These are phyloP conservation scores for Trissolcus brochymenae DNA, from an alignment of 2,888 invertebrate species.

Conservation along the genomic window DNA sequence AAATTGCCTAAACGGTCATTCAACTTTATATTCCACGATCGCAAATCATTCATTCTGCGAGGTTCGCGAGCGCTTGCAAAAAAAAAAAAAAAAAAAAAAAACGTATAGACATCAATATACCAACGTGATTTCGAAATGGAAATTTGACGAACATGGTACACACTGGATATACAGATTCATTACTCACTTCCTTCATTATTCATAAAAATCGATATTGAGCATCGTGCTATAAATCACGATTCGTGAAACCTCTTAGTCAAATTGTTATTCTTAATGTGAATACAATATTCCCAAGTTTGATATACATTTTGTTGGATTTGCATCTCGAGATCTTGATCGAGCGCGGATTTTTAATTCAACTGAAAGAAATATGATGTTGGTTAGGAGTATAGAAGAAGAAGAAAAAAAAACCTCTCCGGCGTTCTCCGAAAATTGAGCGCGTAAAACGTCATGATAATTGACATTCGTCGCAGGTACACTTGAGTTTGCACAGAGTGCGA, in stretches of 20 bases:
- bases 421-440: too few relatives aligned
- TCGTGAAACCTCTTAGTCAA: constrained; percentile 21
- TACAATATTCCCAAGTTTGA: neutral
- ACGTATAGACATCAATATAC: too few relatives aligned
- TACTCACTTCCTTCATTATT: constrained; percentile 39
- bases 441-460: too few relatives aligned
- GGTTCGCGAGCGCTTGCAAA: constrained; percentile 21
- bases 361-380: too few relatives aligned
- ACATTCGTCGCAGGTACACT: neutral
- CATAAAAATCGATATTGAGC: constrained; percentile 19
- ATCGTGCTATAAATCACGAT: constrained; percentile 26
- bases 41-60: constrained; percentile 22
- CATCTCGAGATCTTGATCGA: too few relatives aligned
- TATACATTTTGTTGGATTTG: too few relatives aligned
- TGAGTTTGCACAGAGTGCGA: neutral
- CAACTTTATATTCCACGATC: constrained; percentile 23
- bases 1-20: constrained; percentile 32
- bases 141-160: constrained; percentile 32
- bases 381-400: too few relatives aligned
- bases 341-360: too few relatives aligned
- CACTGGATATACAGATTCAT: constrained; percentile 24
- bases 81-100: constrained; percentile 26
- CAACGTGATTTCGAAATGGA: constrained; percentile 36
- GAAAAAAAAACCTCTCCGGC: too few relatives aligned
- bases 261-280: constrained; percentile 36